Evolutionary conservation across 2,888 invertebrate species (phyloP).

Genomic region (Sphaerophoria rueppellii): DNA sequence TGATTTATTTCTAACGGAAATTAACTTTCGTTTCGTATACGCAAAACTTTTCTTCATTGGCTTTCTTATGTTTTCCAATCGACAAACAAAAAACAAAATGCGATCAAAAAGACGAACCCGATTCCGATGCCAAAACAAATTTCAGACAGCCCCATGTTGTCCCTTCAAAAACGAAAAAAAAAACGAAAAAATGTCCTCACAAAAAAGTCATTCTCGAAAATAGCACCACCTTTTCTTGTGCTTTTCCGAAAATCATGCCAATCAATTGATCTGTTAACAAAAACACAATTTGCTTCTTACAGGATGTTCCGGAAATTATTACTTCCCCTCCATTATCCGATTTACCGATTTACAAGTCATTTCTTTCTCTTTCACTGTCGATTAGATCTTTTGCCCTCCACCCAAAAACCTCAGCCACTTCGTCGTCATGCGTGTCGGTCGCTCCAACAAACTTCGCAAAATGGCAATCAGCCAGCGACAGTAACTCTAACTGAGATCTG

Average conservation of each 20-base stretch:
- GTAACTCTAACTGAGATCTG: slow-evolving; percentile 11
- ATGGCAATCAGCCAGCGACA: slow-evolving; percentile 39
- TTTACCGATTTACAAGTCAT: slow-evolving; percentile 73
- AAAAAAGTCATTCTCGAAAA: slow-evolving; percentile 37
- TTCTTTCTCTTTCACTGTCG: slow-evolving; percentile 69
- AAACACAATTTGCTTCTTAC: slow-evolving; percentile 72
- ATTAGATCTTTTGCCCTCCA: slow-evolving; percentile 43
- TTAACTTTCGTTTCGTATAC: slow-evolving; percentile 64
- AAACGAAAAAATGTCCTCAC: slow-evolving; percentile 25
- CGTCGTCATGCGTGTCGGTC: too few relatives aligned
- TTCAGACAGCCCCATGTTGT: too few relatives aligned
- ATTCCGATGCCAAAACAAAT: not conserved
- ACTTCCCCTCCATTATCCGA: slow-evolving; percentile 74
- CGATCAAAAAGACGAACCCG: not conserved
- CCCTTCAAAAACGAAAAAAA: slow-evolving; percentile 26
- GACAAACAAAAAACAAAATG: not conserved
- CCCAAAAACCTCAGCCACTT: not conserved
- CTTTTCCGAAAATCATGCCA: slow-evolving; percentile 64
- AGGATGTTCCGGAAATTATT: slow-evolving; percentile 74
- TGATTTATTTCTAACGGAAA: slow-evolving; percentile 72
- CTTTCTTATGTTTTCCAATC: slow-evolving; percentile 43
- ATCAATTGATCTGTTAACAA: slow-evolving; percentile 74
- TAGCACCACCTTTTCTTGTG: slow-evolving; percentile 52
- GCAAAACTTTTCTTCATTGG: slow-evolving; percentile 69
- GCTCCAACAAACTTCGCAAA: not conserved